These are phyloP conservation scores for Apaloderma vittatum DNA, from an alignment of 2,113 vertebrate species.

Conservation along the genomic window DNA sequence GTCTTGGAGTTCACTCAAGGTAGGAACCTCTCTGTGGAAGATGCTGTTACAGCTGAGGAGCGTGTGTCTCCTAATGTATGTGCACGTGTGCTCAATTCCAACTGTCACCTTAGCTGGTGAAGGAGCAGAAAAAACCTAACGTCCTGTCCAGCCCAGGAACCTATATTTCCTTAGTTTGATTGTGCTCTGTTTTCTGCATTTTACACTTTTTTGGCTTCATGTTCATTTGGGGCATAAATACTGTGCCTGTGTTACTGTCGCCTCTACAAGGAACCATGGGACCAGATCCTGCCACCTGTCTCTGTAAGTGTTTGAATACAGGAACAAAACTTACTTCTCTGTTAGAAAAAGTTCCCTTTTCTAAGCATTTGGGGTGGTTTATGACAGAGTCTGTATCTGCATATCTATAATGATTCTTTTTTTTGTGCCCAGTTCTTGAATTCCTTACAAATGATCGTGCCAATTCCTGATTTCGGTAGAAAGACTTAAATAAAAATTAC, in stretches of 20 bases:
- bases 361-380: neutral
- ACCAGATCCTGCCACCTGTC: neutral
- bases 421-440: neutral
- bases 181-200: neutral
- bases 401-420: neutral
- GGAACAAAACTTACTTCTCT: neutral
- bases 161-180: neutral
- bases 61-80: fast-evolving
- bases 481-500: neutral
- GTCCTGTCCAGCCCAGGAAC: neutral
- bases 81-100: neutral
- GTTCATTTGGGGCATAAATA: neutral
- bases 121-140: neutral
- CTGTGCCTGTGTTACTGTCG: neutral
- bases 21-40: conserved; percentile 22
- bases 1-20: conserved; percentile 83
- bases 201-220: neutral
- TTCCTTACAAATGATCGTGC: neutral
- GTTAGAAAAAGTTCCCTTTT: neutral
- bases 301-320: neutral
- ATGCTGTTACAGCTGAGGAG: neutral
- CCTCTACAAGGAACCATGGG: neutral
- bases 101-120: neutral
- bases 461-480: neutral
- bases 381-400: neutral